These are phyloP conservation scores for Pinna nobilis DNA, from an alignment of 1,140 invertebrate species.

Conservation along the genomic window DNA sequence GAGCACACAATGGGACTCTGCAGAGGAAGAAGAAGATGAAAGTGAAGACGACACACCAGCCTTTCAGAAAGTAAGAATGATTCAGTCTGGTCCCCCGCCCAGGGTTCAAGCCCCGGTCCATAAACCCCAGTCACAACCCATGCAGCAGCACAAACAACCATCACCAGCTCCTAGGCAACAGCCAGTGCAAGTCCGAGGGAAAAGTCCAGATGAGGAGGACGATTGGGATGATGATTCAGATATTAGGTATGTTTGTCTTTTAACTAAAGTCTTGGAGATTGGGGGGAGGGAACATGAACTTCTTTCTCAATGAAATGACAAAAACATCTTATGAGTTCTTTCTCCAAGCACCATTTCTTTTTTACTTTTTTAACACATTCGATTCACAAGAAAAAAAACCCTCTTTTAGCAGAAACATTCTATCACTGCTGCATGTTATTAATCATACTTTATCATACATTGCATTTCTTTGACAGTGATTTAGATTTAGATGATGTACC, in stretches of 20 bases:
- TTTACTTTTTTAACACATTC: neutral
- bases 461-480: constrained; percentile 8
- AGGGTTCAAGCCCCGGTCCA: constrained; percentile 22
- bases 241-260: constrained; percentile 29
- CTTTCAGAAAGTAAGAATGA: constrained; percentile 41
- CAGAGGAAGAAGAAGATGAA: constrained; percentile 51
- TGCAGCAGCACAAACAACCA: constrained; percentile 22
- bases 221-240: constrained; percentile 49
- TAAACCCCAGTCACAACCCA: constrained; percentile 21
- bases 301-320: neutral
- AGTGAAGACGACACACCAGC: constrained; percentile 47
- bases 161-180: constrained; percentile 45
- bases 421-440: too few species aligned
- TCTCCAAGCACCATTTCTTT: neutral
- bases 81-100: constrained; percentile 44
- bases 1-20: constrained; percentile 66
- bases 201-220: constrained; percentile 51
- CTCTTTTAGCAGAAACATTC: too few species aligned
- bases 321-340: neutral
- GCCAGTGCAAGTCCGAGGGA: constrained; percentile 30
- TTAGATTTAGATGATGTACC: constrained; percentile 6
- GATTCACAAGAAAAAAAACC: too few species aligned
- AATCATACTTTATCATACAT: too few species aligned
- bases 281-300: too few species aligned
- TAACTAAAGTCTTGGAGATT: too few species aligned